A percentile compares a stretch with the other conserved stretches of the same genome.
Evolutionary conservation across 1,140 invertebrate genomes (phyloP).

Genomic region (Theocolax elegans): DNA sequence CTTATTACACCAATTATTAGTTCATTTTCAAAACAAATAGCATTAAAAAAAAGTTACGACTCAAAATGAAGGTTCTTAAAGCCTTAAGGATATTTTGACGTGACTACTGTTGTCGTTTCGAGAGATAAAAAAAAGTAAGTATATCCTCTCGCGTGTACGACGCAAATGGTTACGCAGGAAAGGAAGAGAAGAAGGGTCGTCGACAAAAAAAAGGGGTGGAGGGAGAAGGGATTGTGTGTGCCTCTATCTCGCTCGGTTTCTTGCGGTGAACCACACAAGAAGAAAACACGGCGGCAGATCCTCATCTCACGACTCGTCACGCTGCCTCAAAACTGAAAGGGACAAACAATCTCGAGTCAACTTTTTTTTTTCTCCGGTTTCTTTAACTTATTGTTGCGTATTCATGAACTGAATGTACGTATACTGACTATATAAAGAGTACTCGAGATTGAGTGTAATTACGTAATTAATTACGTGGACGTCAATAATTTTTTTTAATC

Average conservation of each 20-base stretch:
- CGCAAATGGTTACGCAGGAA: conserved; percentile 6
- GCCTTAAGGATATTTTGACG: conserved; percentile 7
- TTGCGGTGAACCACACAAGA: conserved; percentile 61
- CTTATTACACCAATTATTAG: no score
- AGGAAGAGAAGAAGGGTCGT: conserved; percentile 38
- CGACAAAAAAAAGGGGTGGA: conserved; percentile 50
- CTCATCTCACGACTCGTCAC: conserved; percentile 63
- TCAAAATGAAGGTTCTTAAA: no score
- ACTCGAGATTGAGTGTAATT: no score
- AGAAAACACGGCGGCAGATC: conserved; percentile 46
- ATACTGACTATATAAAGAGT: no score
- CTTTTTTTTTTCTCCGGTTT: conserved; percentile 34
- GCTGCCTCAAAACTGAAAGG: conserved; percentile 59
- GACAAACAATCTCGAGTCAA: no score
- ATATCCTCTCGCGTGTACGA: conserved; percentile 1
- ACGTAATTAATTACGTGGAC: no score
- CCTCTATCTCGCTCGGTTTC: conserved; percentile 44
- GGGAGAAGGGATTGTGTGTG: no score
- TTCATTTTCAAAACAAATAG: no score
- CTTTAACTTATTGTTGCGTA: no score
- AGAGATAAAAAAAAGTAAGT: conserved; percentile 12
- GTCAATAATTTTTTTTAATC: no score
- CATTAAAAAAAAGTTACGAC: no score
- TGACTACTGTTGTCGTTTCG: conserved; percentile 3
- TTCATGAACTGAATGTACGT: no score